Conservation (phyloP, 2,113 vertebrate genomes). For the Alectura lathami region DNA sequence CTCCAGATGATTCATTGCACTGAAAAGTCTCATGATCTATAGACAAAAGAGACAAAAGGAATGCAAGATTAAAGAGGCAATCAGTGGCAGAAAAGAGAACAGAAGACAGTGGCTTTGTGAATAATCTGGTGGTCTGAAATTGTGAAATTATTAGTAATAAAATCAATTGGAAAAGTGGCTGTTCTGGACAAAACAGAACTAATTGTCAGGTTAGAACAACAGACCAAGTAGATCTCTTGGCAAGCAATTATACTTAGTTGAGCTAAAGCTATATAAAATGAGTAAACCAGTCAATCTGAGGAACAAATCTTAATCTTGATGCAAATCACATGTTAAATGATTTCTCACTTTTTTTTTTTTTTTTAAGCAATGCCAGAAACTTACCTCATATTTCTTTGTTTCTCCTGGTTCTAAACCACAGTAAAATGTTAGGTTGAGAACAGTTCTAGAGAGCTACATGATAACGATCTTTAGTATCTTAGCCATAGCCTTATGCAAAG, state of each 20-base stretch:
- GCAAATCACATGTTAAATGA: neutral
- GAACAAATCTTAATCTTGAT: neutral
- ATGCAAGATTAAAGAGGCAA: neutral
- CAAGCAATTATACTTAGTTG: neutral
- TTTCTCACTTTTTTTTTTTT: neutral
- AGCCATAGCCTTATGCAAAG: neutral
- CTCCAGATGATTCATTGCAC: slow-evolving; percentile 10
- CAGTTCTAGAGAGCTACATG: neutral
- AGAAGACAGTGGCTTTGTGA: neutral
- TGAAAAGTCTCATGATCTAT: neutral
- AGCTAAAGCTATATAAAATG: neutral
- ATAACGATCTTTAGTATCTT: neutral
- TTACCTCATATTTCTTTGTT: neutral
- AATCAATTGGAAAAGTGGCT: neutral
- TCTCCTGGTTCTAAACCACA: neutral
- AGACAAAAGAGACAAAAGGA: neutral
- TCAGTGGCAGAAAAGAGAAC: neutral
- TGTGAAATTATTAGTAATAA: neutral
- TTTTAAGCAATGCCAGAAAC: neutral
- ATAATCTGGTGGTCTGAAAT: neutral
- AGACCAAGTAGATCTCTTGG: neutral
- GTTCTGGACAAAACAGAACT: neutral
- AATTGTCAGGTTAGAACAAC: neutral
- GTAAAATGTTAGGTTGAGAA: neutral
- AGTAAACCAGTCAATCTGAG: neutral